Percentiles rank a stretch among this genome's conserved stretches.
Conservation (phyloP, 2,797 vertebrate species). For the Rousettus madagascariensis region DNA sequence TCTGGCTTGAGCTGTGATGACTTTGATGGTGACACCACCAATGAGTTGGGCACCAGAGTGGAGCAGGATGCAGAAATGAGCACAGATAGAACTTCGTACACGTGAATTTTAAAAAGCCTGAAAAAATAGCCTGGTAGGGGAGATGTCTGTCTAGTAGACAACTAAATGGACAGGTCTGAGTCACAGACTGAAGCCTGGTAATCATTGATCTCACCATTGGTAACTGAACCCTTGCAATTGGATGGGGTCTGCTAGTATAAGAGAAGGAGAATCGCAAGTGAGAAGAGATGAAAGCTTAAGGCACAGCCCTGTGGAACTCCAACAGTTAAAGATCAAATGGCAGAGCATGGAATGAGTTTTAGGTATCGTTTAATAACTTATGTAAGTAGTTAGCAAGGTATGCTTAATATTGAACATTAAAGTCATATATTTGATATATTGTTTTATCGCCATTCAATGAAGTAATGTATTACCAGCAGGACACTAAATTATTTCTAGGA, state of each 20-base stretch:
- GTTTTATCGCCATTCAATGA: not conserved
- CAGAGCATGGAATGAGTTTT: not conserved
- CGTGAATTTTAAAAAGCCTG: not conserved
- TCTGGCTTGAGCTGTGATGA: not conserved
- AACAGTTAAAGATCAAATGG: not conserved
- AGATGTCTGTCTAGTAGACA: not conserved
- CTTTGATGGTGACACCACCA: not conserved
- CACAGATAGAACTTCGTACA: not conserved
- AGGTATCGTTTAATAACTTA: not conserved
- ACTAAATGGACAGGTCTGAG: not conserved
- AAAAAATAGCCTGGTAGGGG: not conserved
- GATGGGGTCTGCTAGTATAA: not conserved
- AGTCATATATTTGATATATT: not conserved
- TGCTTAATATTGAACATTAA: not conserved
- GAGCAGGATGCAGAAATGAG: not conserved
- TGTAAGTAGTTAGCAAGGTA: not conserved
- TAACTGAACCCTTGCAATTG: not conserved
- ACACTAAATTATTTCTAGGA: not conserved
- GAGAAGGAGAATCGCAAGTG: not conserved
- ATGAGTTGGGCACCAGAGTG: not conserved
- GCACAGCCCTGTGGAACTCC: not conserved
- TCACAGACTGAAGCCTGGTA: not conserved
- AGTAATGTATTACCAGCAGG: not conserved
- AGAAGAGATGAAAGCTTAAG: not conserved
- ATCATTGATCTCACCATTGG: not conserved